phyloP scores from a whole-genome alignment of 2,888 invertebrate genomes.

The Drosophila pegasa region DNA sequence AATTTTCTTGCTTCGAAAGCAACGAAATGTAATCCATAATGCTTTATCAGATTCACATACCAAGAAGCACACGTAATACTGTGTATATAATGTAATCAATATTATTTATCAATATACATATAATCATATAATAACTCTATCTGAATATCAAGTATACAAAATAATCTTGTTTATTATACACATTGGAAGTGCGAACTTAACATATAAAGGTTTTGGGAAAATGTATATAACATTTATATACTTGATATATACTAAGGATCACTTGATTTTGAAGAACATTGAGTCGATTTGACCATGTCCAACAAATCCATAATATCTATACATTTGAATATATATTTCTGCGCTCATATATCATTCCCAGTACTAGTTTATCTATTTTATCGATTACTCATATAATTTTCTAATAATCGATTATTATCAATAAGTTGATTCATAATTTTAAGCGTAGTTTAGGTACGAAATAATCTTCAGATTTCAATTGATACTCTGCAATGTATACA shows the following conservation, averaged over 20 bases:
- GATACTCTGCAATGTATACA: too few relatives aligned
- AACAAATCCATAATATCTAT: too few relatives aligned
- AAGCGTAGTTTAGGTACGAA: too few relatives aligned
- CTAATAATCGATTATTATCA: background rate
- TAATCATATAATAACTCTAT: background rate
- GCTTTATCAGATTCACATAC: constrained; percentile 9
- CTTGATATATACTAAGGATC: too few relatives aligned
- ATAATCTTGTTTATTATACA: background rate
- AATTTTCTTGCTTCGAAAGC: background rate
- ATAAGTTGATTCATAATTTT: too few relatives aligned
- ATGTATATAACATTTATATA: background rate
- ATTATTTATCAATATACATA: background rate
- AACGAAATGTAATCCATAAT: background rate
- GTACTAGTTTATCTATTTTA: too few relatives aligned
- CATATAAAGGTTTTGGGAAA: background rate
- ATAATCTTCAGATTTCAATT: too few relatives aligned
- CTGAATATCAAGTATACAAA: background rate
- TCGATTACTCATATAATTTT: background rate
- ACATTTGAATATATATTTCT: too few relatives aligned
- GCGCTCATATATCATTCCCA: too few relatives aligned
- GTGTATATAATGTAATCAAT: background rate
- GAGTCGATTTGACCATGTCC: too few relatives aligned
- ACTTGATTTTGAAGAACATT: too few relatives aligned
- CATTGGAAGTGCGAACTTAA: background rate
- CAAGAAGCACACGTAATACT: constrained; percentile 10